phyloP scores from a whole-genome alignment of 1,140 invertebrate species.

The Copidosoma floridanum region DNA sequence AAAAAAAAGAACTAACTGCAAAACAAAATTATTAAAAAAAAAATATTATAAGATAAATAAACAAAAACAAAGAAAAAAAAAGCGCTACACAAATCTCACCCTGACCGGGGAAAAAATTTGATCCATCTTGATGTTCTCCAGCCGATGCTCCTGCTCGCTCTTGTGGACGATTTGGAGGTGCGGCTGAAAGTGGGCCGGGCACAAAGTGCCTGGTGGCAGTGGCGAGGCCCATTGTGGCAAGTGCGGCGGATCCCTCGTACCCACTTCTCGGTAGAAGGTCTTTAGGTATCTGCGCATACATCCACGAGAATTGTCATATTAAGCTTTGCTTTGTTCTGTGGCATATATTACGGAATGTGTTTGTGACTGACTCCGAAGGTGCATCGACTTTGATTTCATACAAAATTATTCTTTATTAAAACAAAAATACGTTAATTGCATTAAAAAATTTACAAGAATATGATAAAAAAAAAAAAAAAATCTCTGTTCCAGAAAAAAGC shows the following conservation, averaged over 20 bases:
- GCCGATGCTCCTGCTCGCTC: slow-evolving; percentile 46
- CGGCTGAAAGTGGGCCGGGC: slow-evolving; percentile 54
- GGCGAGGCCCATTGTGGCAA: slow-evolving; percentile 52
- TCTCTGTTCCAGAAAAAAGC: no score
- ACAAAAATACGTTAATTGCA: no score
- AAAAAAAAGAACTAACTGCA: not conserved
- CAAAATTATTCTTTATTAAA: no score
- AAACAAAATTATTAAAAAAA: not conserved
- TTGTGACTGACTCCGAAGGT: no score
- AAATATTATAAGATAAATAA: not conserved
- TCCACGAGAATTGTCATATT: no score
- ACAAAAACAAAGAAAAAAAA: slow-evolving; percentile 9
- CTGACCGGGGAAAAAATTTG: slow-evolving; percentile 53
- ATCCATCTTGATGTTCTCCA: slow-evolving; percentile 51
- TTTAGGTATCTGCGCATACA: slow-evolving; percentile 47
- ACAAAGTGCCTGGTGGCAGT: slow-evolving; percentile 50
- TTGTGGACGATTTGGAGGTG: slow-evolving; percentile 52
- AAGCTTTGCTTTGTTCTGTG: no score
- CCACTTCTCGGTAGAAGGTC: slow-evolving; percentile 53
- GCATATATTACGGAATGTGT: no score
- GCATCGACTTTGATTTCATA: no score
- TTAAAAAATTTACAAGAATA: no score
- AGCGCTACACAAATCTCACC: slow-evolving; percentile 39
- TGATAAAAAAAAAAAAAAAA: no score
- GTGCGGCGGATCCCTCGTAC: slow-evolving; percentile 49